Conservation (phyloP, 2,888 invertebrate species). For the Macrophya annulata region DNA sequence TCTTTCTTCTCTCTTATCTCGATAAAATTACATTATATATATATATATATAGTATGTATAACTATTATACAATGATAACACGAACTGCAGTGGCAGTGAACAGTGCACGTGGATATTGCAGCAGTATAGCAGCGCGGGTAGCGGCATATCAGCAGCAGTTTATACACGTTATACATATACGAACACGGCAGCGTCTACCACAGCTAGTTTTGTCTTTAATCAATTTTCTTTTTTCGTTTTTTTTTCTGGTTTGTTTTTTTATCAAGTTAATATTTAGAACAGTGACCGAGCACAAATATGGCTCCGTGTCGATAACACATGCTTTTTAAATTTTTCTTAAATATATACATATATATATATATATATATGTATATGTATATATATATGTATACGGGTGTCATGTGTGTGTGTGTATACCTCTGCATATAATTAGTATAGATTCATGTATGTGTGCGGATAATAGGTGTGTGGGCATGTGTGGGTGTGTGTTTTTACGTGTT, state of each 20-base stretch:
- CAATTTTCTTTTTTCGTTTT: background rate
- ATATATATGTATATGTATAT: constrained; percentile 60
- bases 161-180: constrained; percentile 74
- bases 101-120: constrained; percentile 76
- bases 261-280: constrained; percentile 42
- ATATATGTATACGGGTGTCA: constrained; percentile 53
- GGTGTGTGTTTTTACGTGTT: constrained; percentile 55
- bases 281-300: background rate
- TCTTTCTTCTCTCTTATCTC: constrained; percentile 28
- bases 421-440: constrained; percentile 60
- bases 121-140: constrained; percentile 72
- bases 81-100: constrained; percentile 79
- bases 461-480: constrained; percentile 57
- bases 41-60: background rate
- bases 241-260: background rate
- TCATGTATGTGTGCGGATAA: constrained; percentile 63
- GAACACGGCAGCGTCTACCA: constrained; percentile 77
- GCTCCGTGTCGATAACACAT: constrained; percentile 26
- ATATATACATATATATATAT: constrained; percentile 59
- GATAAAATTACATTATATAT: constrained; percentile 49
- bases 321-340: background rate
- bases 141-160: constrained; percentile 68
- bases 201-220: constrained; percentile 67
- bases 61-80: constrained; percentile 74
- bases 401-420: constrained; percentile 57